These are phyloP conservation scores for Drosophila helvetica DNA, from an alignment of 2,888 invertebrate genomes.

Conservation along the genomic window DNA sequence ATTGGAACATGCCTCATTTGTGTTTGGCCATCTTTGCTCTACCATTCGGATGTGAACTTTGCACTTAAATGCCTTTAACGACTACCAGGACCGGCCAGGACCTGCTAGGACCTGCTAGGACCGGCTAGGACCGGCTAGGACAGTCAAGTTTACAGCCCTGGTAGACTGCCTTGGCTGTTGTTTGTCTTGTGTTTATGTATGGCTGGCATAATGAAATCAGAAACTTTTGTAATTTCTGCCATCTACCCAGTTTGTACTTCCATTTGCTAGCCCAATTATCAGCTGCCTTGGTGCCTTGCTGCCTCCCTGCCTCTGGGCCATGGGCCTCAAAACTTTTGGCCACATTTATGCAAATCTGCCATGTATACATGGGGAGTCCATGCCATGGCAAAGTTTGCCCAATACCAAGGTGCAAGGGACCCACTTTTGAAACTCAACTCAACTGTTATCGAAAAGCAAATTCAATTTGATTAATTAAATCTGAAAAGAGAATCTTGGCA, in stretches of 20 bases:
- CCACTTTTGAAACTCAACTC: background rate
- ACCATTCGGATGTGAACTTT: slow-evolving; percentile 17
- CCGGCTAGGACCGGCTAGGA: background rate
- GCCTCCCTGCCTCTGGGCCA: slow-evolving; percentile 3
- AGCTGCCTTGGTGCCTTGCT: slow-evolving; percentile 7
- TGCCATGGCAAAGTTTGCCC: slow-evolving; percentile 16
- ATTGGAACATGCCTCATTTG: slow-evolving; percentile 17
- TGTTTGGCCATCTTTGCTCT: slow-evolving; percentile 17
- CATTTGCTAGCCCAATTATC: slow-evolving; percentile 36
- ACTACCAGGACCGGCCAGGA: background rate
- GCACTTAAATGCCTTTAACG: slow-evolving; percentile 20
- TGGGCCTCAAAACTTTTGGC: slow-evolving; percentile 9
- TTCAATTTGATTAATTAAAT: slow-evolving; percentile 75
- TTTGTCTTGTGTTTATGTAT: slow-evolving; percentile 27
- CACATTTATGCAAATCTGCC: slow-evolving; percentile 39
- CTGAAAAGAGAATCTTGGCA: slow-evolving; percentile 62
- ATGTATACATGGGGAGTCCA: slow-evolving; percentile 24
- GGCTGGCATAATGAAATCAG: slow-evolving; percentile 30
- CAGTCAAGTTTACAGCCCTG: background rate
- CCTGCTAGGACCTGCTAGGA: background rate
- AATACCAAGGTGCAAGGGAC: slow-evolving; percentile 10
- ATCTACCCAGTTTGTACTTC: slow-evolving; percentile 16
- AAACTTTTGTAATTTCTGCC: slow-evolving; percentile 47
- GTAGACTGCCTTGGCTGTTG: slow-evolving; percentile 1
- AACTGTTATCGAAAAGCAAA: slow-evolving; percentile 40